A percentile compares a stretch with the other conserved stretches of the same genome.
phyloP scores from a whole-genome alignment of 2,888 invertebrate genomes.

The Catocala sponsa region DNA sequence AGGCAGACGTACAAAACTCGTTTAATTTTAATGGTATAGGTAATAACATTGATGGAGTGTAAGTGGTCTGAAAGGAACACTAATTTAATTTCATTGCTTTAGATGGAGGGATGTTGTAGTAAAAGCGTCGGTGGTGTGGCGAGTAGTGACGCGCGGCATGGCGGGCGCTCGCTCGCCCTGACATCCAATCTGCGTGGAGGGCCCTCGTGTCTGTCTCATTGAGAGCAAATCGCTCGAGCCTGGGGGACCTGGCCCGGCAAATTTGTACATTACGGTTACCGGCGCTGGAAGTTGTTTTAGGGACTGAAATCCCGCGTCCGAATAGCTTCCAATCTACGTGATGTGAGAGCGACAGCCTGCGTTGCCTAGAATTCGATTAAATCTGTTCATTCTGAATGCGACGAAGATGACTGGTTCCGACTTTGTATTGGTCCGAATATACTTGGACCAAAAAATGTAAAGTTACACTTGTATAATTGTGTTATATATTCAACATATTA shows the following conservation, averaged over 20 bases:
- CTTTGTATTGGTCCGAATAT: too few relatives aligned
- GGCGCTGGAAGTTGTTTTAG: conserved; percentile 43
- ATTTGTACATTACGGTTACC: conserved; percentile 48
- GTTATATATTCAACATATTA: too few relatives aligned
- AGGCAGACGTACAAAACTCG: conserved; percentile 23
- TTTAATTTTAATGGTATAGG: conserved; percentile 43
- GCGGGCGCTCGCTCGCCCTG: conserved; percentile 56
- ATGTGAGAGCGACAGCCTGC: conserved; percentile 11
- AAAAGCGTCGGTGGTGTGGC: conserved; percentile 48
- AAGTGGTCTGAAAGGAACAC: conserved; percentile 62
- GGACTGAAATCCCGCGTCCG: conserved; percentile 35
- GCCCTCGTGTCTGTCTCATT: conserved; percentile 75
- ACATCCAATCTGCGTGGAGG: conserved; percentile 80
- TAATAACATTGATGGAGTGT: conserved; percentile 40
- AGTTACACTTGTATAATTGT: too few relatives aligned
- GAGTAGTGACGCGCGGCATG: conserved; percentile 49
- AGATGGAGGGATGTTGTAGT: conserved; percentile 62
- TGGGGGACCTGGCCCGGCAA: conserved; percentile 46
- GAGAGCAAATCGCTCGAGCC: conserved; percentile 74
- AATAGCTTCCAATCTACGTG: conserved; percentile 28
- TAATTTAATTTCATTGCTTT: conserved; percentile 75
- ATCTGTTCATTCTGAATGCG: conserved; percentile 13
- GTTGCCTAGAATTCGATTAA: conserved; percentile 21
- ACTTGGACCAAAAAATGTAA: too few relatives aligned
- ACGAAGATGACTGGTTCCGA: background rate